Conservation (phyloP, 2,888 invertebrate genomes). For the Neoscelio sp. region DNA sequence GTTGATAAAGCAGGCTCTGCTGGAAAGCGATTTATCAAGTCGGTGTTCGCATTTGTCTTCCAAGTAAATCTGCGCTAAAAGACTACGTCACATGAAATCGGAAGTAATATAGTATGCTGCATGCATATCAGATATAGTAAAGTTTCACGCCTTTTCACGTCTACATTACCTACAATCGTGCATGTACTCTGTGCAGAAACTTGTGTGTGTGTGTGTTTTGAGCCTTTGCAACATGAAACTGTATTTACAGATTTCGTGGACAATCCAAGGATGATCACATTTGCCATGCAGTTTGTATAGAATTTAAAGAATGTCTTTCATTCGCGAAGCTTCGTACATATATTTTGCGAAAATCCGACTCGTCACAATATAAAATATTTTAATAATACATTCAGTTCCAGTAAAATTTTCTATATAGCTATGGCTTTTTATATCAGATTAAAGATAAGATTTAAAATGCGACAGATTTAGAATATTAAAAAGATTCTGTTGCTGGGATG, state of each 20-base stretch:
- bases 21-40: conserved; percentile 69
- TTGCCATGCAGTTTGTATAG: conserved; percentile 38
- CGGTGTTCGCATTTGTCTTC: conserved; percentile 66
- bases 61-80: conserved; percentile 68
- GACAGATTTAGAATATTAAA: conserved; percentile 32
- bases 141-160: conserved; percentile 61
- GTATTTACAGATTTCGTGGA: conserved; percentile 32
- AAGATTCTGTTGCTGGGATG: conserved; percentile 6
- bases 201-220: conserved; percentile 3
- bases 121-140: conserved; percentile 67
- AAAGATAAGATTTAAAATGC: conserved; percentile 30
- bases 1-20: conserved; percentile 21
- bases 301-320: conserved; percentile 43
- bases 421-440: conserved; percentile 25
- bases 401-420: conserved; percentile 29
- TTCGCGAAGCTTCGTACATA: background rate
- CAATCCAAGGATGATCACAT: conserved; percentile 44
- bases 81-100: conserved; percentile 69
- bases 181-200: conserved; percentile 8
- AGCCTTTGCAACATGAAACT: conserved; percentile 19
- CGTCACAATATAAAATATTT: conserved; percentile 12
- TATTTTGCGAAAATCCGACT: conserved; percentile 6
- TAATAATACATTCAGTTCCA: conserved; percentile 28
- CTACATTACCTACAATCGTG: conserved; percentile 50
- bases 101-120: conserved; percentile 67